Evolutionary conservation across 2,888 invertebrate species (phyloP).

Genomic region (Heliconius ethilla): DNA sequence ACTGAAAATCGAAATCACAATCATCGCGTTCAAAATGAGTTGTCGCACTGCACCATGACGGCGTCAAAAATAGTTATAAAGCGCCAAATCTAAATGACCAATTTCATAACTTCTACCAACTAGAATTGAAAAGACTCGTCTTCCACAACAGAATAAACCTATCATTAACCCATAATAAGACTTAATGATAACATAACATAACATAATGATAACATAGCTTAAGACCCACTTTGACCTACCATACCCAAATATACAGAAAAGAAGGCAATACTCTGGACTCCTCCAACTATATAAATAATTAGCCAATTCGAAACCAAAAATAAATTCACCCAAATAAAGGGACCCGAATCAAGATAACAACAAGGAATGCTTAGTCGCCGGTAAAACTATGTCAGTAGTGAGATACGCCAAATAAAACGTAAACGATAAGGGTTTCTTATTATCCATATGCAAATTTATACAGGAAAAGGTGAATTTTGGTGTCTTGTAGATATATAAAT

Average conservation of each 20-base stretch:
- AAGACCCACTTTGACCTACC: too few species aligned
- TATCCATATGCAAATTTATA: background rate
- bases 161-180: too few species aligned
- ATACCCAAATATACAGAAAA: background rate
- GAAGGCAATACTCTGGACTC: background rate
- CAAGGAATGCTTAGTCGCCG: constrained; percentile 21
- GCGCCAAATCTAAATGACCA: too few species aligned
- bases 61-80: too few species aligned
- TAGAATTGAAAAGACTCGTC: too few species aligned
- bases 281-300: constrained; percentile 2
- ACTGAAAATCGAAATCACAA: too few species aligned
- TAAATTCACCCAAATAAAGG: constrained; percentile 14
- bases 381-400: constrained; percentile 19
- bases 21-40: too few species aligned
- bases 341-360: constrained; percentile 20
- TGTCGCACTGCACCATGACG: too few species aligned
- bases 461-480: background rate
- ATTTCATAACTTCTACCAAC: too few species aligned
- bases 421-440: constrained; percentile 20
- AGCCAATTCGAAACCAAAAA: constrained; percentile 15
- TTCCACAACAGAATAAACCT: too few species aligned
- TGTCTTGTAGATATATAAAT: background rate
- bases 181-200: too few species aligned
- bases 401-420: constrained; percentile 21
- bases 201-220: too few species aligned